phyloP scores from a whole-genome alignment of 2,797 vertebrate genomes.

The Bradypodion pumilum region DNA sequence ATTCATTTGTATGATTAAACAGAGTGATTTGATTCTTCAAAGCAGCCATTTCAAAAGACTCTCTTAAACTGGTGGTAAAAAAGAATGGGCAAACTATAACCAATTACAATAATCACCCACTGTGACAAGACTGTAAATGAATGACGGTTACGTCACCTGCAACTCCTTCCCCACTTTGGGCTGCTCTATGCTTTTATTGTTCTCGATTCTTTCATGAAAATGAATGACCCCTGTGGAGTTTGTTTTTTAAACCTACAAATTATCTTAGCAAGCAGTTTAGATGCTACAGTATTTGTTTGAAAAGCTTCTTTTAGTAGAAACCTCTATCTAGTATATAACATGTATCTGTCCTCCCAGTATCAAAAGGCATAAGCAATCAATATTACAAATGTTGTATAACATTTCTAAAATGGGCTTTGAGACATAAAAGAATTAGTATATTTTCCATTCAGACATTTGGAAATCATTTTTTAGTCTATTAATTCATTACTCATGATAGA shows the following conservation, averaged over 20 bases:
- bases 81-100: neutral
- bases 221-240: neutral
- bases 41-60: neutral
- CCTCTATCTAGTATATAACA: neutral
- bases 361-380: neutral
- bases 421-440: neutral
- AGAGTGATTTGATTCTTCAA: too few relatives aligned
- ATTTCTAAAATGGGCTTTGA: neutral
- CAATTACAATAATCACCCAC: neutral
- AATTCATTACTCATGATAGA: neutral
- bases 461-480: neutral
- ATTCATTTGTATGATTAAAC: neutral
- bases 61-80: neutral
- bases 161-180: neutral
- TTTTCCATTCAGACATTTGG: neutral
- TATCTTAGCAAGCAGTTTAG: neutral
- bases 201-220: neutral
- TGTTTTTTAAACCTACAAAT: neutral
- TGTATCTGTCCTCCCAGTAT: neutral
- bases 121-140: neutral
- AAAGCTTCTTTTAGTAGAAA: neutral
- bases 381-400: neutral
- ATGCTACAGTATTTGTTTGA: neutral
- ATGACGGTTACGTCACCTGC: neutral
- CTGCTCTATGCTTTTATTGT: neutral